Evolutionary conservation across 1,140 invertebrate genomes (phyloP), one percentile per base, ranked within the genome.

Genomic region (Asbolus verrucosus): DNA sequence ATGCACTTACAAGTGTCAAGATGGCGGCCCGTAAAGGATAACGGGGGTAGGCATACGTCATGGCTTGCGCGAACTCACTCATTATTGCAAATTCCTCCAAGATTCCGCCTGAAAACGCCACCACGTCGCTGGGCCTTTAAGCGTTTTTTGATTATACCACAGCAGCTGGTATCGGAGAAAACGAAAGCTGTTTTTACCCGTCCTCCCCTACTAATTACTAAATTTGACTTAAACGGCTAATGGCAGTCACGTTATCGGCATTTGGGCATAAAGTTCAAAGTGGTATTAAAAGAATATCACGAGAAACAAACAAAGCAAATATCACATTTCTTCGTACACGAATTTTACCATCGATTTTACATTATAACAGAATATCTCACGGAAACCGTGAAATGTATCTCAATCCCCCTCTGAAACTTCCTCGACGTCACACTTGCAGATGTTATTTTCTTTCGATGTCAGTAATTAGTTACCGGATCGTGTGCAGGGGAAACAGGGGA

Each of bases 1-100:
- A 54, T 54, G 46, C 46, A 54, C 46, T 54, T 54, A 54, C 46
- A 54, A 54, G 46, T 54, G 46, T 54, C 46, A 54, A 54, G 46
- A 54, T 54, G 46, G 46, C 46, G 46, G 46, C n/a, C 41, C 39
- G 41, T 46, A 46, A 46, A 46, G 41, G 41, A 46, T 54, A 54
- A 54, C 19, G 46, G 46, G 18, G 9, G 21, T n/a, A 11, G 41
- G 46, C 21, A 21, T 54, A 54, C 46, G 46, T 54, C 46, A 54
- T 21, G 41, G 41, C 5, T 46, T 19, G 13, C n/a, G n/a, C 24
- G 24, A 27, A 27, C 24, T 8, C 24, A 4, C 24, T 54, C 46
- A 27, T 54, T 54, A 54, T 54, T 54, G 46, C 46, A 54, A 54
- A 54, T 54, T 54, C 46, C 46, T 19, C 2, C 8, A 14, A 11